phyloP scores from a whole-genome alignment of 2,888 invertebrate genomes.

The Phymatocera aterrima region DNA sequence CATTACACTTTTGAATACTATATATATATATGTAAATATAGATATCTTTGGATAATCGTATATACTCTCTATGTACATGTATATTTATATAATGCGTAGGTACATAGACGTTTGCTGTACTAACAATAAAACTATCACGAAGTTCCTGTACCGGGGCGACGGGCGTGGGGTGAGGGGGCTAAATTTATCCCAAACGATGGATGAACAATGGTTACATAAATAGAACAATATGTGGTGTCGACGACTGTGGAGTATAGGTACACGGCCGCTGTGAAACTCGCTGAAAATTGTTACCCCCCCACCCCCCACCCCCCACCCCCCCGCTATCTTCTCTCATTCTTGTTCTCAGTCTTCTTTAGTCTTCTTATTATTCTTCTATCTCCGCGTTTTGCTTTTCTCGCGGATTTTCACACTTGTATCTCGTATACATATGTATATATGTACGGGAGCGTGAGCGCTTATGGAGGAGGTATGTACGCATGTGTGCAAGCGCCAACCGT shows the following conservation, averaged over 20 bases:
- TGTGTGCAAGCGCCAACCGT: no score
- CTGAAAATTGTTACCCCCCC: background rate
- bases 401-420: no score
- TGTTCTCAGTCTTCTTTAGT: no score
- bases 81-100: slow-evolving; percentile 16
- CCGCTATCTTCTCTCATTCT: no score
- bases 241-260: slow-evolving; percentile 50
- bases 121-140: slow-evolving; percentile 37
- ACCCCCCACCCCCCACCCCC: no score
- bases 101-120: background rate
- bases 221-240: slow-evolving; percentile 73
- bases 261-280: background rate
- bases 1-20: background rate
- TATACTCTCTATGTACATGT: slow-evolving; percentile 18
- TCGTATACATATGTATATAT: no score
- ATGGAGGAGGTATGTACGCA: no score
- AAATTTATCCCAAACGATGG: slow-evolving; percentile 73
- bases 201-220: slow-evolving; percentile 74
- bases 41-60: no score
- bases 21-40: background rate
- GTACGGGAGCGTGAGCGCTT: no score
- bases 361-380: no score
- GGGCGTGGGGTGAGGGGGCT: slow-evolving; percentile 60
- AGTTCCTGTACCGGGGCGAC: background rate
- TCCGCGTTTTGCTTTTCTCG: no score